Conservation (phyloP, 2,888 invertebrate genomes). For the Machimus rusticus region DNA sequence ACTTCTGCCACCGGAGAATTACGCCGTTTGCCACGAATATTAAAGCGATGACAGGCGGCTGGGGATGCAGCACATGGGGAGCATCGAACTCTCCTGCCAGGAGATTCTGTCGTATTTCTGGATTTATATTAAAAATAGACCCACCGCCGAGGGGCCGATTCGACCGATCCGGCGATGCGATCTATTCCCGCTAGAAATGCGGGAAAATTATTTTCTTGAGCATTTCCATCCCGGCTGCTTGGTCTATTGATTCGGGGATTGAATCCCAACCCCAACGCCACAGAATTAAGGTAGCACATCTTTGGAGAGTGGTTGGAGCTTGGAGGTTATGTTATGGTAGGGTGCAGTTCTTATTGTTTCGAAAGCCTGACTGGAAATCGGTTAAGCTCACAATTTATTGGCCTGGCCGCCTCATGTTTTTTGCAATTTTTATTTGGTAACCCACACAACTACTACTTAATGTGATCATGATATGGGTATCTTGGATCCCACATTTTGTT, state of each 20-base stretch:
- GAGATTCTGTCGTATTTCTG: neutral
- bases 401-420: no score
- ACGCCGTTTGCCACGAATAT: neutral
- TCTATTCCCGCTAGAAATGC: neutral
- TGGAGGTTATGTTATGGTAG: neutral
- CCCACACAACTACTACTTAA: no score
- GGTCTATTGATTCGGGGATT: neutral
- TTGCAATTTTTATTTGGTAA: no score
- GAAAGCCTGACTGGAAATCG: neutral
- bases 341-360: neutral
- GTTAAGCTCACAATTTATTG: no score
- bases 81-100: neutral
- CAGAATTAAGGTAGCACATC: neutral
- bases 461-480: no score
- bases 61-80: neutral
- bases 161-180: neutral
- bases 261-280: neutral
- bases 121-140: neutral
- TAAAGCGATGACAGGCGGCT: neutral
- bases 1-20: neutral
- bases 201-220: neutral
- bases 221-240: neutral
- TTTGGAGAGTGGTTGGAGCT: neutral
- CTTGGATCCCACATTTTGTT: no score
- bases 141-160: neutral